Conservation (phyloP, 2,797 vertebrate species). For the Hemitrygon akajei region DNA sequence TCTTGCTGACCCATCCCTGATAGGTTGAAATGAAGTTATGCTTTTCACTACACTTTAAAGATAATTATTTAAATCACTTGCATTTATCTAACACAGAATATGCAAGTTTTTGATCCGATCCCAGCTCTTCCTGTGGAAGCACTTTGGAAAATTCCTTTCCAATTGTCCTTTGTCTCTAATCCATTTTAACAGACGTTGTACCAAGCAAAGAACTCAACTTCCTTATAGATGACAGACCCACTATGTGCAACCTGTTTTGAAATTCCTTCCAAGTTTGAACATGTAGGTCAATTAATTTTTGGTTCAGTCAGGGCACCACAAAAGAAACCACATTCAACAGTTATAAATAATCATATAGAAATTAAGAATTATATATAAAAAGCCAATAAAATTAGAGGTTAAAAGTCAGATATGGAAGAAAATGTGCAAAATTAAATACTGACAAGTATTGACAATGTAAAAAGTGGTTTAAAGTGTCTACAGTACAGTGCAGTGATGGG, state of each 20-base stretch:
- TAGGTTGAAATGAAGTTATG: background rate
- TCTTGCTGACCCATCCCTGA: background rate
- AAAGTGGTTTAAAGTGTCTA: too few species aligned
- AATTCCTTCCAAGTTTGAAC: background rate
- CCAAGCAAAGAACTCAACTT: background rate
- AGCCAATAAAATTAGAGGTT: too few species aligned
- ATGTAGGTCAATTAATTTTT: background rate
- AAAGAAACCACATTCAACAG: too few species aligned
- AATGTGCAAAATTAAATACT: too few species aligned
- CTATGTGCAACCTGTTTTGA: background rate
- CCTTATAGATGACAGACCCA: background rate
- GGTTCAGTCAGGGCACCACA: too few species aligned
- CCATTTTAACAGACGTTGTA: constrained; percentile 1
- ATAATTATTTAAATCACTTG: background rate
- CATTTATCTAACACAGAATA: background rate
- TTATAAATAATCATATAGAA: too few species aligned
- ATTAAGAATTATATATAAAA: too few species aligned
- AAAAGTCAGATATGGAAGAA: too few species aligned
- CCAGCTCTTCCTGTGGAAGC: constrained; percentile 23
- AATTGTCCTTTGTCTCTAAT: background rate
- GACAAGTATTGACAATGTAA: too few species aligned
- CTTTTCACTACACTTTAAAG: background rate
- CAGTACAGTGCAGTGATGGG: too few species aligned
- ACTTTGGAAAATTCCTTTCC: background rate
- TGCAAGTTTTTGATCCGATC: background rate